These are phyloP conservation scores for Reticulitermes lucifugus DNA, from an alignment of 2,888 invertebrate species.

Conservation along the genomic window DNA sequence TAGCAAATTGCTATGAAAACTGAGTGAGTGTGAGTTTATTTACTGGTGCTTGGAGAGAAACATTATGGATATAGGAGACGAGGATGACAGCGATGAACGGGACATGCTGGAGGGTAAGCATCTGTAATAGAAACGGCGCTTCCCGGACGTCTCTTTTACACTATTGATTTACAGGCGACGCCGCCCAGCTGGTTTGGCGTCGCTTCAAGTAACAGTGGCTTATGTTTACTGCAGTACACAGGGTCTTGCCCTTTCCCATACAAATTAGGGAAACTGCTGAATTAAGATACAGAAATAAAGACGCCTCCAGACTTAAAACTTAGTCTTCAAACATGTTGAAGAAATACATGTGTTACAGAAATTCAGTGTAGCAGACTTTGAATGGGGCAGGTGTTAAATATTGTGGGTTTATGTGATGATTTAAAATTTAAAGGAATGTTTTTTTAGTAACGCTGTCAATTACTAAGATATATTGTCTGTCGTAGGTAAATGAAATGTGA, in stretches of 20 bases:
- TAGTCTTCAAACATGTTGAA: too few species aligned
- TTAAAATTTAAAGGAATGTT: too few species aligned
- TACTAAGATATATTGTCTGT: too few species aligned
- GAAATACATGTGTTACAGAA: too few species aligned
- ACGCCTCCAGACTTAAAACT: too few species aligned
- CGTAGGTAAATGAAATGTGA: too few species aligned
- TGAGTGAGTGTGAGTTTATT: constrained; percentile 19
- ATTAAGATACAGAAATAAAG: too few species aligned
- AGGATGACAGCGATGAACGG: constrained; percentile 62
- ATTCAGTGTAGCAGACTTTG: too few species aligned
- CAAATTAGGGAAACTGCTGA: too few species aligned
- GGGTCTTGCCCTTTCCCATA: neutral
- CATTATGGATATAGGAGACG: constrained; percentile 19
- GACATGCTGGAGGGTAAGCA: constrained; percentile 64
- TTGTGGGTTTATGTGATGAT: too few species aligned
- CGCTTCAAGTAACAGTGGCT: neutral
- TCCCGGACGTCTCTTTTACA: neutral
- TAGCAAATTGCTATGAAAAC: neutral
- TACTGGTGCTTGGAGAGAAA: neutral
- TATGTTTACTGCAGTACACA: neutral
- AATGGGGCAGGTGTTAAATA: too few species aligned
- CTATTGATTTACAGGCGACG: constrained; percentile 16
- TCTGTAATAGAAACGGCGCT: constrained; percentile 34
- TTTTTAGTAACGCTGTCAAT: too few species aligned
- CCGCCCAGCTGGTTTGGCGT: constrained; percentile 27